These are phyloP conservation scores for Clinocottus analis DNA, from an alignment of 2,113 vertebrate genomes.

Conservation along the genomic window DNA sequence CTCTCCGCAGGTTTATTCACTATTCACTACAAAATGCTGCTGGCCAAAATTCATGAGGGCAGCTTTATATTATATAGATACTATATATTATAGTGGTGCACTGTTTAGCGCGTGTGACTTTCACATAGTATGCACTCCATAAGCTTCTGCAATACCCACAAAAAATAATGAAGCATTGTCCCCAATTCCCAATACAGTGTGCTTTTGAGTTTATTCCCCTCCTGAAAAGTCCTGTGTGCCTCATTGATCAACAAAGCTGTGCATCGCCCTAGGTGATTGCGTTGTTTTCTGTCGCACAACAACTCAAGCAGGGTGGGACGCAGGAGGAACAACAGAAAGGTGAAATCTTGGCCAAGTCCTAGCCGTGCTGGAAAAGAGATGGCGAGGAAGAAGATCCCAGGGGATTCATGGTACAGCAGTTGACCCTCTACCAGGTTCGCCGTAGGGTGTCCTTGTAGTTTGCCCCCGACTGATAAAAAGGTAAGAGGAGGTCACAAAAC, in stretches of 20 bases:
- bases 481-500: conserved; percentile 38
- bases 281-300: conserved; percentile 64
- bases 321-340: conserved; percentile 57
- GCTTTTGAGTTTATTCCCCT: conserved; percentile 53
- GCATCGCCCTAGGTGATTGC: conserved; percentile 67
- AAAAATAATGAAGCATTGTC: conserved; percentile 33
- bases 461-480: conserved; percentile 55
- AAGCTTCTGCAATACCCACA: conserved; percentile 39
- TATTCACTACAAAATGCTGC: conserved; percentile 19
- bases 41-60: conserved; percentile 12
- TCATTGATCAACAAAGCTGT: conserved; percentile 71
- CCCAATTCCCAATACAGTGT: conserved; percentile 54
- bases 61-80: no score
- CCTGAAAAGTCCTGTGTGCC: conserved; percentile 56
- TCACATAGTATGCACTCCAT: conserved; percentile 21
- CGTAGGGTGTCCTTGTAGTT: conserved; percentile 34
- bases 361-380: conserved; percentile 12
- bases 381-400: conserved; percentile 40
- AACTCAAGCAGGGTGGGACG: conserved; percentile 49
- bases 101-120: conserved; percentile 11
- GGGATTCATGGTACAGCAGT: conserved; percentile 56
- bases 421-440: conserved; percentile 56
- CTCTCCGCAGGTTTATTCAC: conserved; percentile 26
- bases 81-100: not conserved
- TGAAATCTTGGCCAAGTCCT: conserved; percentile 61